Evolutionary conservation across 1,140 invertebrate genomes (phyloP), one percentile per base, ranked within the genome.

Genomic region (Varroa destructor): DNA sequence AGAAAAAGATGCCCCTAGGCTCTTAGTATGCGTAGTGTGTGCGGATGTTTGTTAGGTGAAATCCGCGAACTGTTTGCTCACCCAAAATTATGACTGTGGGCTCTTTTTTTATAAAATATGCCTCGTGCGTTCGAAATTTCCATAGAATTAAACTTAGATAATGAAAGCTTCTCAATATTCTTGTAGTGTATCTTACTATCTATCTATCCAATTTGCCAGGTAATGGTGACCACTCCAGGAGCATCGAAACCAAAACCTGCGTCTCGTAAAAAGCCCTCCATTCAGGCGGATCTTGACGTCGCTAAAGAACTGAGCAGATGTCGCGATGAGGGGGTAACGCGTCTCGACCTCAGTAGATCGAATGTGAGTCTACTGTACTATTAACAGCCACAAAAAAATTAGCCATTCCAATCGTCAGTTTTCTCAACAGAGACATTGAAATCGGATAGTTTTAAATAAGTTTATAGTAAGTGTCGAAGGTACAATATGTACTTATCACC

Each of bases 311-410:
- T 99, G 77, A 83, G 88, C 71, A 81, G 90, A 77, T 97, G 94
- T 79, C 87, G 87, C 75, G 96, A 99, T 74, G 92, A 96, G 80
- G 87, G 87, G 56, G 85, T 90, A 4, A 87, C 86, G 74, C 84
- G 93, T 70, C 82, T 99, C 57, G 95, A 99, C 83, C 84, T 99
- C 42, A 97, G 93, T 80, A 99, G 97, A 82, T 96, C 92, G n/a
- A 96, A 91, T 77, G 84, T 86, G 79, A 80, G 78, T 75, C 43
- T 51, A 36, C 25, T 25, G 25, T 25, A 40, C 57, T 25, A 72
- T 6, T 72, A 25, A 40, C 14, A 72, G 64, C 14, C 64, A 72
- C 25, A 72, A 25, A 25, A 25, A 25, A 25, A 25, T 25, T 25
- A 25, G 25, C 25, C 25, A 25, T 25, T 25, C 25, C 25, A 25